Evolutionary conservation across 2,888 invertebrate genomes (phyloP), one percentile per base, ranked within the genome.

Genomic region (Drosophila borborema): DNA sequence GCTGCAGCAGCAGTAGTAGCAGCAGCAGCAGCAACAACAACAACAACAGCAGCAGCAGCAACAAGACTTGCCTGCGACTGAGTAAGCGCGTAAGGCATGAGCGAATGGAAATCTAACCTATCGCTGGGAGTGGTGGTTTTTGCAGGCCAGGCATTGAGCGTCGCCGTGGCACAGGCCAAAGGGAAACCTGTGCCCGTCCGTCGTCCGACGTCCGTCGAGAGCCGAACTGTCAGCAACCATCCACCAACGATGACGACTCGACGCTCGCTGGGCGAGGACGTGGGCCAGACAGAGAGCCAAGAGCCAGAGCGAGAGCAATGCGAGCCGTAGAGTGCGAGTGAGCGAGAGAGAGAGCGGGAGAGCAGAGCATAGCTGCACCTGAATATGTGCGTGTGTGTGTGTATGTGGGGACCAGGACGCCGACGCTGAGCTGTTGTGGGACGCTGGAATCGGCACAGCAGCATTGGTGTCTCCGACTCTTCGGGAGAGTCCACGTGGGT

Each of bases 161-260:
- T 20, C 28, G 46, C 23, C 23, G 48, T 46, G 36, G 53, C 53
- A 23, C 53, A 54, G 60, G 64, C 64, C 72, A 82, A 78, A 75
- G 80, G 80, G 73, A 79, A 75, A 75, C 68, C 43, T 65, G 58
- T 62, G 72, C 34, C 58, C 73, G 76, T 81, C 86, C 86, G 65
- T 56, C 68, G 90, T 51, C 49, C n/a, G 18, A 12, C 18, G 51
- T 51, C 51, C 86, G 65, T 60, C 67, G 90, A 88, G 91, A 89
- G 81, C 83, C 83, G 81, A 79, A 86, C 80, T 86, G 84, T 91
- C 90, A 90, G 87, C 81, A 74, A 82, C 69, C 78, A 81, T 81
- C 78, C 78, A 81, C 82, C 78, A 73, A 64, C 58, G 58, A 58
- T 58, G 59, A 67, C 45, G 81, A 70, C 55, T 54, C 55, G 60